These are phyloP conservation scores for Columba livia DNA, from an alignment of 2,113 vertebrate genomes.

Conservation along the genomic window DNA sequence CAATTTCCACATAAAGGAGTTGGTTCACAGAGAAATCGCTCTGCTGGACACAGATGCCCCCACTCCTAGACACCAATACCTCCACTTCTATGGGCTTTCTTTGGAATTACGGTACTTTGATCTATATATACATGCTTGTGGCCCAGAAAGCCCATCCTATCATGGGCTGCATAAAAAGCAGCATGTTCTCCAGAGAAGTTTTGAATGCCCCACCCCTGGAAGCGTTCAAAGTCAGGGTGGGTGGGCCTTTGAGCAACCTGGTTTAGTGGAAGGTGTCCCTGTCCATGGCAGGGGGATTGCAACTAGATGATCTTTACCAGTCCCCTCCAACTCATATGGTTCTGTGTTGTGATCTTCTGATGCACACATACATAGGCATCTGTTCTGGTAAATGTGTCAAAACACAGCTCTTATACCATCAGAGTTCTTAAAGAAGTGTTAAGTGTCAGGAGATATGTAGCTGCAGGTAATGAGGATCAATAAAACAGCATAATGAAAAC, in stretches of 20 bases:
- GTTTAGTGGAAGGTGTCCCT: not conserved
- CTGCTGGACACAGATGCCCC: not conserved
- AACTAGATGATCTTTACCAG: rapidly evolving
- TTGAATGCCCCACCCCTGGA: rapidly evolving
- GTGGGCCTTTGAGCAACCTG: not conserved
- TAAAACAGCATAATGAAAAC: not conserved
- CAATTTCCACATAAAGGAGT: not conserved
- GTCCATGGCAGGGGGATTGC: rapidly evolving
- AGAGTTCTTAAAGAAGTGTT: not conserved
- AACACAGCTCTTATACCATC: not conserved
- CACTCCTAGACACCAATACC: rapidly evolving
- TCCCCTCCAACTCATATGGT: not conserved
- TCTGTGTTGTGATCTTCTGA: not conserved
- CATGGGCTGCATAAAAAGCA: not conserved
- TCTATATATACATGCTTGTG: rapidly evolving
- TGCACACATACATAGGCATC: rapidly evolving
- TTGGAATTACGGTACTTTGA: not conserved
- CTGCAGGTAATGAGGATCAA: not conserved
- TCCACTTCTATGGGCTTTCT: rapidly evolving
- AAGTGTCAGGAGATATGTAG: not conserved
- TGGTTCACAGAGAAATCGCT: not conserved
- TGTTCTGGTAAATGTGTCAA: not conserved
- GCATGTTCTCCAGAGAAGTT: not conserved
- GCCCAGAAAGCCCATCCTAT: not conserved
- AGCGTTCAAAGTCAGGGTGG: not conserved